Evolutionary conservation across 2,888 invertebrate genomes (phyloP), one percentile per base, ranked within the genome.

Genomic region (Eupeodes luniger): DNA sequence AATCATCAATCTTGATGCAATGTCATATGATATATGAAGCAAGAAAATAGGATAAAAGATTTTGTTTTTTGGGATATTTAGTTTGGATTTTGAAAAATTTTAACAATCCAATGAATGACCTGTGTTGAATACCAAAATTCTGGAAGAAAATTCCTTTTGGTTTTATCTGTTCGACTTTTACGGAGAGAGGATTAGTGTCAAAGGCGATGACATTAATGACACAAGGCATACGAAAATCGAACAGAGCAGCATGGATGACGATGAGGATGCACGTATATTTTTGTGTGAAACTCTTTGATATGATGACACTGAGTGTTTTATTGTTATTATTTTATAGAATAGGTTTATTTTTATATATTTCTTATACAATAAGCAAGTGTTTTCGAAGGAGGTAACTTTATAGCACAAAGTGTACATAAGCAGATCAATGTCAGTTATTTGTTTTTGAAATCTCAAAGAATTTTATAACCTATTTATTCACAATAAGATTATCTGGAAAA

Each of bases 41-140:
- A 55, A 55, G n/a, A 44, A 51, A 59, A 59, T 34, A 16, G 27
- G 27, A 27, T 27, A 27, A 77, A n/a, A 16, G 10, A 36, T 55
- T 12, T 5, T 34, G 19, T 1, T 14, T 40, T 64, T 64, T 44
- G 7, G 67, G 51, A 40, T 57, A 36, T 19, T 72, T 34, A 47
- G 57, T 72, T 59, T 72, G 47, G 34, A 59, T 72, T 57, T 72
- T 27, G 47, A 44, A 44, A 5, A 16, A 51, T 62, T 27, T n/a
- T 70, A 76, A 80, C 76, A 85, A 77, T 81, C 74, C 70, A 72
- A 53, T 47, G 66, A 61, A 77, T 85, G 85, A 85, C 81, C 81
- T 55, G 75, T 59, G 53, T 75, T 57, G 81, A 57, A 78, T 77
- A 55, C 55, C 53, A 55, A 57, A 81, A 74, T 66, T 83, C 62